Evolutionary conservation across 2,113 vertebrate genomes (phyloP).

Genomic region (Phylloscopus whistleri): DNA sequence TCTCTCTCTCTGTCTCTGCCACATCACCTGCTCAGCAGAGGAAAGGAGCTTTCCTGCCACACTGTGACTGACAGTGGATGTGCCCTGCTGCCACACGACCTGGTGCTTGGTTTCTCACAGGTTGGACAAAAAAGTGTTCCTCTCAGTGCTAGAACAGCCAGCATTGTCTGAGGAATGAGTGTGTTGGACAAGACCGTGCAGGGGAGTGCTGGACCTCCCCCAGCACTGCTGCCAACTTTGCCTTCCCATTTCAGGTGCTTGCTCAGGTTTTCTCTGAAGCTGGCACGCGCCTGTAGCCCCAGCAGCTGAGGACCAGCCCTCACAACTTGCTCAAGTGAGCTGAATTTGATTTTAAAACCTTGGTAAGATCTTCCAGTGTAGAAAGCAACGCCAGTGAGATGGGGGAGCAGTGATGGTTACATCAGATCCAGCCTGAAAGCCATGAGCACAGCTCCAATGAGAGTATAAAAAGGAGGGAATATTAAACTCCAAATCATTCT

Average conservation of each 20-base stretch:
- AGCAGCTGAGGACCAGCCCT: background rate
- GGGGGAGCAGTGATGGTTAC: background rate
- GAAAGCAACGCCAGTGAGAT: background rate
- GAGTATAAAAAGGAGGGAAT: background rate
- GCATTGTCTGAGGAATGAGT: background rate
- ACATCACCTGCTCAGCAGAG: background rate
- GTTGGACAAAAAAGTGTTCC: background rate
- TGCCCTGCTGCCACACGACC: fast-evolving
- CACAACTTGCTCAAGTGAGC: background rate
- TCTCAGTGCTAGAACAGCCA: background rate
- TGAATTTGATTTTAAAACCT: background rate
- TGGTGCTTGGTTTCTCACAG: background rate
- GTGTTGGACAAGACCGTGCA: background rate
- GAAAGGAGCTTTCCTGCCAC: background rate
- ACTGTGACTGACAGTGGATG: background rate
- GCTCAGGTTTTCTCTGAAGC: background rate
- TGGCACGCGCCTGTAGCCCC: background rate
- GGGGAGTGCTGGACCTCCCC: background rate
- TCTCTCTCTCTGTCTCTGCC: background rate
- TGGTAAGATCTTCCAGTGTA: background rate
- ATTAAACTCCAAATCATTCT: background rate
- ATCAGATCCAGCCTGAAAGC: background rate
- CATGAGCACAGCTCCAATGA: background rate
- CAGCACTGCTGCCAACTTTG: background rate
- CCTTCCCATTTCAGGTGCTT: background rate